Base-by-base conservation (phyloP, 2,113 vertebrate species). In the Ceyx margarethae region DNA sequence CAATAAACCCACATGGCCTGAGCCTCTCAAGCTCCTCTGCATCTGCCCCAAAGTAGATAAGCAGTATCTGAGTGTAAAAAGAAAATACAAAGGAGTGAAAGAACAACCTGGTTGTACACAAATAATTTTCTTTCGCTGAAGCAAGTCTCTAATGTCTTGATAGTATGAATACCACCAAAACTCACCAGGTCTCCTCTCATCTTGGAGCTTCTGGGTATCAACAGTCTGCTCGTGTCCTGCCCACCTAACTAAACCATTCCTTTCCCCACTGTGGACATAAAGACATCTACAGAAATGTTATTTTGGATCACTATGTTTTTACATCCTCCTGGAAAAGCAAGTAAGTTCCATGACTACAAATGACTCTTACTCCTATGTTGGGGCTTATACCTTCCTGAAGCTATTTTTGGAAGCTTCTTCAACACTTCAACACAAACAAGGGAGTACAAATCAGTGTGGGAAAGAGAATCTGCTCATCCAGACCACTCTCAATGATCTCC, bases 111-210 rank as follows among this genome's bases (percentile, higher is more conserved):
- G 16, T 28, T 26, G 33, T 10, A 35, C 4, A n/a, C 12, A 21
- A 45, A 8, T 29, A 43, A 13, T 69, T 88, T 72, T 57, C 35
- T 37, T 79, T 53, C 54, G 26, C 54, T 11, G 35, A 79, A 80
- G 45, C 7, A 73, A 87, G 28, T 7, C 35, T 35, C 6, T 0
- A 0, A 20, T 68, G 20, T 8, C 18, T 29, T 72, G 73, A 53
- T 13, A 61, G n/a, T 19, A 42, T 53, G 28, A 78, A 60, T 3
- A 31, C 7, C 28, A 51, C n/a, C 26, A 60, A 48, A 31, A 54
- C 48, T 69, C 5, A 2, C 13, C 31, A 5, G 11, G 6, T 35
- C 26, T 11, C 33, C 26, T 56, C 58, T 89, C 14, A 17, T 53
- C 53, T 46, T 75, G 26, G 40, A 84, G 16, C 12, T 87, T 54